Conservation (phyloP, 2,113 vertebrate species). For the Asarcornis scutulata region DNA sequence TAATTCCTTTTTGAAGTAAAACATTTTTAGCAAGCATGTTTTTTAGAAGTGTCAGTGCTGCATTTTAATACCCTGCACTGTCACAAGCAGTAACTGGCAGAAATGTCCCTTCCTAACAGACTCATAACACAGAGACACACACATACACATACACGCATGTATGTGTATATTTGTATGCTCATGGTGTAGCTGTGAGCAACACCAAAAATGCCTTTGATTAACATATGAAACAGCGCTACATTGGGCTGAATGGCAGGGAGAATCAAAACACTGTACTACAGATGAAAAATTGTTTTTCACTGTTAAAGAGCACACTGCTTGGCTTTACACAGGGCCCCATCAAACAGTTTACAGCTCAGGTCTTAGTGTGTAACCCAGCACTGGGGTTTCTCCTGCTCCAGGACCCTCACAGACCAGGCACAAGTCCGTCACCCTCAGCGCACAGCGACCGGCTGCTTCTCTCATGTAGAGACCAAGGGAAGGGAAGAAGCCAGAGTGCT, state of each 20-base stretch:
- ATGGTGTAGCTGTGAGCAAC: not conserved
- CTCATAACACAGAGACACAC: not conserved
- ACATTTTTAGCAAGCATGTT: not conserved
- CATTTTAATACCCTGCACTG: not conserved
- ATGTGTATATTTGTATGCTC: not conserved
- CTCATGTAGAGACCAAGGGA: too few relatives aligned
- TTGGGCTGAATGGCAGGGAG: not conserved
- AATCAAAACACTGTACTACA: not conserved
- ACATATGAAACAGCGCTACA: not conserved
- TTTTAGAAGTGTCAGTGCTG: not conserved
- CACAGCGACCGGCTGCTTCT: too few relatives aligned
- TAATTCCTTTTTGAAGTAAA: not conserved
- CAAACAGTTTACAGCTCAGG: too few relatives aligned
- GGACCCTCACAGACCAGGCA: too few relatives aligned
- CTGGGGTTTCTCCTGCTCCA: not conserved
- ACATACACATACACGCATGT: not conserved
- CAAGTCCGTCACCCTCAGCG: too few relatives aligned
- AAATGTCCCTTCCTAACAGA: not conserved
- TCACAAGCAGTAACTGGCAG: not conserved
- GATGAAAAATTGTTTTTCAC: not conserved
- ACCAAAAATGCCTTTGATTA: not conserved
- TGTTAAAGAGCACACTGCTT: not conserved
- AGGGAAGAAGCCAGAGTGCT: too few relatives aligned
- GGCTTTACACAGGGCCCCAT: not conserved
- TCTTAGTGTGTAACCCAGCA: not conserved